Percentiles rank a stretch among this genome's conserved stretches.
Conservation (phyloP, 2,888 invertebrate species). For the Heterodera filipjevi region DNA sequence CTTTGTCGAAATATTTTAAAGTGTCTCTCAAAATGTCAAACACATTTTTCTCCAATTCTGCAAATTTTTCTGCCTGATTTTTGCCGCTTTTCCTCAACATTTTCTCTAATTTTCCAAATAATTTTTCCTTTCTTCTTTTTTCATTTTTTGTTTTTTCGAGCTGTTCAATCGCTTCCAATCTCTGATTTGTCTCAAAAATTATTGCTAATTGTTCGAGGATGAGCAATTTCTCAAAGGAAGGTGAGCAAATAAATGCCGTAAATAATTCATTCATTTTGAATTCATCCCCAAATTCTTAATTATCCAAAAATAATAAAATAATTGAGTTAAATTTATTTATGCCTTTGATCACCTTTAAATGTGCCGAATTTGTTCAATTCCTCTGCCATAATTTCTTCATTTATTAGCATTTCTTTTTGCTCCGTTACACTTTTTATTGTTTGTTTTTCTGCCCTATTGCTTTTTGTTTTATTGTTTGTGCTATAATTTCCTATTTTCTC, state of each 20-base stretch:
- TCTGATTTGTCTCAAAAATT: background rate
- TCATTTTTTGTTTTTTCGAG: background rate
- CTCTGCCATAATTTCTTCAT: background rate
- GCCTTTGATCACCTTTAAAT: background rate
- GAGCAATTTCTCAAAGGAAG: background rate
- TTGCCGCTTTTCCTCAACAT: background rate
- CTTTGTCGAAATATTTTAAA: background rate
- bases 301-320: too few species aligned
- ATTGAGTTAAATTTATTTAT: too few species aligned
- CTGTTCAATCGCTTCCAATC: background rate
- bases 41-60: too few species aligned
- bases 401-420: background rate
- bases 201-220: background rate
- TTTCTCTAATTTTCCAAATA: background rate
- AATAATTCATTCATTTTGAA: background rate
- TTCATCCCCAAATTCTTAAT: background rate
- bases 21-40: background rate
- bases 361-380: background rate
- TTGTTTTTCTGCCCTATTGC: background rate
- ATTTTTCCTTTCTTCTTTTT: background rate
- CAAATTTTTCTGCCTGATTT: too few species aligned
- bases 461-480: background rate
- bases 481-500: background rate
- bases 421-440: too few species aligned
- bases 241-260: background rate